These are phyloP conservation scores for Ellobius talpinus DNA, from an alignment of 2,113 vertebrate species.

Conservation along the genomic window DNA sequence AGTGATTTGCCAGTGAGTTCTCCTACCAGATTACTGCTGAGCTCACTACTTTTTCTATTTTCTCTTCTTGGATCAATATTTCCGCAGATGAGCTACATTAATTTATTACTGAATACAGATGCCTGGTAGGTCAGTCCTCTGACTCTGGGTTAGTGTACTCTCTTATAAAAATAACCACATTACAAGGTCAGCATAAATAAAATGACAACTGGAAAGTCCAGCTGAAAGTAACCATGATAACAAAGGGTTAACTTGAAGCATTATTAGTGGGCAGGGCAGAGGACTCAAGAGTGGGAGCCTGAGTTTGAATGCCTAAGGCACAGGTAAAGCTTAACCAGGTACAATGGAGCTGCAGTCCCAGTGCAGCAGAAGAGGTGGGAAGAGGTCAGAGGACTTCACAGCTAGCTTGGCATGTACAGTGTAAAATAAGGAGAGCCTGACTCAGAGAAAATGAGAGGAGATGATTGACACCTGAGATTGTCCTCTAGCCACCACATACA, in stretches of 20 bases:
- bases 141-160: neutral
- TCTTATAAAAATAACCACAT: conserved; percentile 3
- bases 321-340: neutral
- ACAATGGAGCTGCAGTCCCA: neutral
- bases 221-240: neutral
- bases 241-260: conserved; percentile 18
- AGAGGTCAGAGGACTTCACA: neutral
- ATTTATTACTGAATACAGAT: conserved; percentile 27
- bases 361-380: no score
- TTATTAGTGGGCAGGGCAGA: neutral
- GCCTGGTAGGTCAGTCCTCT: neutral
- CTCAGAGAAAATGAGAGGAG: no score
- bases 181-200: neutral
- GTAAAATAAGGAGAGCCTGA: no score
- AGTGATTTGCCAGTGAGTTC: neutral
- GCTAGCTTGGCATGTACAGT: no score
- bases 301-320: neutral
- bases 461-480: neutral
- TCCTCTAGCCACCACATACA: neutral
- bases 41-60: conserved; percentile 14
- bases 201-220: neutral
- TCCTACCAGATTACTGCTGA: neutral
- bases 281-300: neutral
- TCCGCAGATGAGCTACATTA: conserved; percentile 9
- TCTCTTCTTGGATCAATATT: neutral